Conservation (phyloP, 2,888 invertebrate species). For the Coenonympha arcania region DNA sequence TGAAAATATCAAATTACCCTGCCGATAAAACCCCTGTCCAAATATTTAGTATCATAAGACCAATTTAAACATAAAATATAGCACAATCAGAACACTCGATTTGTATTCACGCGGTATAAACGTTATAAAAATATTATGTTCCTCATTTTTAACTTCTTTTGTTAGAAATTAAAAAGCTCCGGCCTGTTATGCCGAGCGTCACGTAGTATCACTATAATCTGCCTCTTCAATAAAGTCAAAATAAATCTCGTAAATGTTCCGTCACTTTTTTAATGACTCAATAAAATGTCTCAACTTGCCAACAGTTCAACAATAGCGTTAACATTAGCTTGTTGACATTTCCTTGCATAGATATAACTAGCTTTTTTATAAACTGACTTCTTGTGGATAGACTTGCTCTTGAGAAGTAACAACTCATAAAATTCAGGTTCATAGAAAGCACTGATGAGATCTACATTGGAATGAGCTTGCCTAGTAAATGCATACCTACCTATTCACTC, state of each 20-base stretch:
- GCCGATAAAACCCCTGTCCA: constrained; percentile 69
- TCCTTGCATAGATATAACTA: too few relatives aligned
- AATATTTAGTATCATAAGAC: constrained; percentile 72
- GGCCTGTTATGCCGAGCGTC: constrained; percentile 50
- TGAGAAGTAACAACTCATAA: too few relatives aligned
- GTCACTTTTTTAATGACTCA: constrained; percentile 36
- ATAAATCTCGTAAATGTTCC: constrained; percentile 38
- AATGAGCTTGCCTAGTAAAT: too few relatives aligned
- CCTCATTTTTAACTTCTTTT: constrained; percentile 65
- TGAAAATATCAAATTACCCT: constrained; percentile 69
- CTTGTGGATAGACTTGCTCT: too few relatives aligned
- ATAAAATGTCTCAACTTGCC: constrained; percentile 13
- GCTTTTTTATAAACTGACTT: too few relatives aligned
- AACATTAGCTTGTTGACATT: not conserved
- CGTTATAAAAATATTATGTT: constrained; percentile 65
- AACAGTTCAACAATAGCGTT: constrained; percentile 4
- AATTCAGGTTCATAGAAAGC: too few relatives aligned
- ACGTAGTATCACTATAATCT: constrained; percentile 65
- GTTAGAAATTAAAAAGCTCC: constrained; percentile 61
- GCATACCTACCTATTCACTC: too few relatives aligned
- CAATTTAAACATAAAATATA: constrained; percentile 69
- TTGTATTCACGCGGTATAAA: constrained; percentile 61
- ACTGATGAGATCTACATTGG: too few relatives aligned
- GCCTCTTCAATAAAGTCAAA: constrained; percentile 61
- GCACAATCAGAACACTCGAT: constrained; percentile 62